phyloP scores from a whole-genome alignment of 2,888 invertebrate species.

The Candidula unifasciata region DNA sequence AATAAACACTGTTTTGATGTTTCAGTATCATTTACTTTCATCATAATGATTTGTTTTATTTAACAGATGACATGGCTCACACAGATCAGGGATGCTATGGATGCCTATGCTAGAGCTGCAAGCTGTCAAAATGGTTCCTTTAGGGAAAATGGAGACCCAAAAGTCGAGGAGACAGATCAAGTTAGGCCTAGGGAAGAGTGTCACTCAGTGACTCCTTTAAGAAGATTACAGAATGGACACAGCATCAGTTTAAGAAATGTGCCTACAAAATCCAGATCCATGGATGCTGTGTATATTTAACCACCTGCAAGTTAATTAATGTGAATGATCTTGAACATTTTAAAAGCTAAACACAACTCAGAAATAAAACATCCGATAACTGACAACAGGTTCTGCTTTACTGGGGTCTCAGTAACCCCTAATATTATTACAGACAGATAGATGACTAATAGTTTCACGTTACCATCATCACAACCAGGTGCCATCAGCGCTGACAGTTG shows the following conservation, averaged over 20 bases:
- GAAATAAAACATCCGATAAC: background rate
- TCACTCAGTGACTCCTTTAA: background rate
- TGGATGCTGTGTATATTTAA: constrained; percentile 68
- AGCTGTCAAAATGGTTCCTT: constrained; percentile 47
- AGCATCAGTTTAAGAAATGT: constrained; percentile 54
- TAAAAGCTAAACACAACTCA: background rate
- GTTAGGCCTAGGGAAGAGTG: background rate
- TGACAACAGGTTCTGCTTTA: no score
- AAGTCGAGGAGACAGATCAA: background rate
- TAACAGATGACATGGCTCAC: constrained; percentile 79
- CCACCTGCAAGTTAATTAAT: background rate
- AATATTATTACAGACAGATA: no score
- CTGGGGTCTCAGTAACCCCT: no score
- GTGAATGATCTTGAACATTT: background rate
- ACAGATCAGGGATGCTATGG: constrained; percentile 80
- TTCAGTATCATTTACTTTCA: background rate
- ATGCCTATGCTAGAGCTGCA: constrained; percentile 79
- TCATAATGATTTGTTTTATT: background rate
- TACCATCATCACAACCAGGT: no score
- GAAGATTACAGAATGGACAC: constrained; percentile 23
- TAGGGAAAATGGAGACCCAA: constrained; percentile 49
- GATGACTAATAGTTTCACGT: no score
- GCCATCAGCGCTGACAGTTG: no score
- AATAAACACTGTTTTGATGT: background rate
- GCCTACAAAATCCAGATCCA: constrained; percentile 66